Evolutionary conservation across 2,888 invertebrate genomes (phyloP), one percentile per base, ranked within the genome.

Genomic region (Teinopalpus imperialis): DNA sequence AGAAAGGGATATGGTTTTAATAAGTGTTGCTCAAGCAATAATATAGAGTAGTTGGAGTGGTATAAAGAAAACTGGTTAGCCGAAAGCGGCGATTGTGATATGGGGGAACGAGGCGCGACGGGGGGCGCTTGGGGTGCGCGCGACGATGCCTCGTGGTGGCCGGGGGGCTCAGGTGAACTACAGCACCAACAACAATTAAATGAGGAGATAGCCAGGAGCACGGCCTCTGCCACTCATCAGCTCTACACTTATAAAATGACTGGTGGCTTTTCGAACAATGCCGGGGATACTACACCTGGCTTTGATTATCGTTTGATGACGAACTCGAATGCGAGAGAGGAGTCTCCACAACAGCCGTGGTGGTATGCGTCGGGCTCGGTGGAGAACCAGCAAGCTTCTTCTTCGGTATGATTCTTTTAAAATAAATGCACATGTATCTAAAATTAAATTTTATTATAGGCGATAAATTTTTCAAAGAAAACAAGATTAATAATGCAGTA

Each of bases 211-310:
- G 85, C 87, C 26, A 74, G 83, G 54, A 86, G 82, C 52, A 83
- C 85, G 48, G 81, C 85, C 13, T 72, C 83, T 43, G 69, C 90
- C 53, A 86, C 89, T 66, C 94, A 94, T 73, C 95, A 95, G 81
- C 90, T 95, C 61, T 95, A 95, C 77, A 93, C 93, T 53, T 95
- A 95, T 81, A 95, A 95, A 91, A 95, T 95, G 94, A 93, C 94
- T 67, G 93, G 94, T 77, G 94, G 94, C 77, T 95, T 95, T 90
- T 92, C 94, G 66, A 83, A 92, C 91, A 81, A 92, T 91, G 85
- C 90, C 86, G 69, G 91, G 85, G 87, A 92, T 90, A 81, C 92
- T 49, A 91, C 92, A 54, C 90, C 92, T 54, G 92, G 91, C 67
- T 94, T 94, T 79, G 94, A 94, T 79, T 94, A 94, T 79, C 93